Conservation (phyloP, 2,113 vertebrate species). For the Dermatemys mawii region DNA sequence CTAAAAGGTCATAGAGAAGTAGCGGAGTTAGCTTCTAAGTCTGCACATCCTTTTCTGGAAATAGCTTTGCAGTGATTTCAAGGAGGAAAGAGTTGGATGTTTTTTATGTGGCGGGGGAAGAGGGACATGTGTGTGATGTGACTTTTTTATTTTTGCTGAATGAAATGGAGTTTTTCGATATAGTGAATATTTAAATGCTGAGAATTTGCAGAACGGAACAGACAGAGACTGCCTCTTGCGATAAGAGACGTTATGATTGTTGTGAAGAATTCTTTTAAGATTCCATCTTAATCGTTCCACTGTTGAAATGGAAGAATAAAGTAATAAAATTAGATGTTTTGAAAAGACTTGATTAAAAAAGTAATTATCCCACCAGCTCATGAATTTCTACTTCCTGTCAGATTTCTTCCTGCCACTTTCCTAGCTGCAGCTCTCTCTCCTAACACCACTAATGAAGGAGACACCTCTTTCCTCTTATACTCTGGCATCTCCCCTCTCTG, state of each 20-base stretch:
- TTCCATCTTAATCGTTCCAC: conserved; percentile 71
- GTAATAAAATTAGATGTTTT: conserved; percentile 70
- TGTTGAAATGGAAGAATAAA: conserved; percentile 78
- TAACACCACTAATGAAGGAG: background rate
- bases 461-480: background rate
- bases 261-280: conserved; percentile 70
- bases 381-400: background rate
- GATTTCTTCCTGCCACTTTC: background rate
- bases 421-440: background rate
- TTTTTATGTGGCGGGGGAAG: background rate
- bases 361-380: conserved; percentile 59
- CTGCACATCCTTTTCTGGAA: background rate
- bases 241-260: conserved; percentile 71
- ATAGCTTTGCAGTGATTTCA: background rate
- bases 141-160: conserved; percentile 48
- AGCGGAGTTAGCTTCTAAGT: background rate
- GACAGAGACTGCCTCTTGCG: conserved; percentile 62
- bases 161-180: conserved; percentile 67
- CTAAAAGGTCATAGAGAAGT: background rate
- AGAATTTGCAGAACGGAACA: conserved; percentile 58
- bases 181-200: conserved; percentile 70
- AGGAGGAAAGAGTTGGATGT: background rate
- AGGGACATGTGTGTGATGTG: background rate
- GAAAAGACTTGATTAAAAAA: conserved; percentile 75
- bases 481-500: background rate